Conservation (phyloP, 2,888 invertebrate genomes). For the Chymomyza procnemis region DNA sequence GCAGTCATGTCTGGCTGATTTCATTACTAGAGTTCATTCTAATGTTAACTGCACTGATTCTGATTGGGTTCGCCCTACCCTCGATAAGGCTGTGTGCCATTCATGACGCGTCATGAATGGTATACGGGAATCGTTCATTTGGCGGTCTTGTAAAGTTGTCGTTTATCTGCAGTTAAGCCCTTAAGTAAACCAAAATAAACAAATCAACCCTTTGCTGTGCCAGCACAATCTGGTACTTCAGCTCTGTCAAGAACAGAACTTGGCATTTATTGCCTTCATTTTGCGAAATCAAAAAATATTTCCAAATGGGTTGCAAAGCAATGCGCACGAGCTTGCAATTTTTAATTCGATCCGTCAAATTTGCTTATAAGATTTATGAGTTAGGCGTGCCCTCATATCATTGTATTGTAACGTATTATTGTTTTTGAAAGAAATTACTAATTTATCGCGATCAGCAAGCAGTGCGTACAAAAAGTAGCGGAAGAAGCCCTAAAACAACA, state of each 20-base stretch:
- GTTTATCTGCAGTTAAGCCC: conserved; percentile 66
- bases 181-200: conserved; percentile 63
- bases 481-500: too few species aligned
- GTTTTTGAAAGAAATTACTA: conserved; percentile 24
- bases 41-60: conserved; percentile 29
- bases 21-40: conserved; percentile 30
- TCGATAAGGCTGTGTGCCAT: conserved; percentile 37
- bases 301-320: conserved; percentile 2
- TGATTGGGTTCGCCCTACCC: conserved; percentile 31
- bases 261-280: conserved; percentile 50
- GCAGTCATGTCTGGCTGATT: conserved; percentile 25
- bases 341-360: conserved; percentile 32
- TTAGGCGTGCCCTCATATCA: neutral
- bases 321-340: conserved; percentile 18
- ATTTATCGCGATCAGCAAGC: too few species aligned
- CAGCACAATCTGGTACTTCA: neutral
- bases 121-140: conserved; percentile 17
- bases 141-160: conserved; percentile 58
- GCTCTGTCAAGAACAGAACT: conserved; percentile 10
- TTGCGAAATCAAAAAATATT: conserved; percentile 2
- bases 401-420: conserved; percentile 4
- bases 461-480: too few species aligned
- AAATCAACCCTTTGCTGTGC: conserved; percentile 52
- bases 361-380: conserved; percentile 25
- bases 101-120: neutral